Conservation (phyloP, 2,797 vertebrate genomes). For the Geotrypetes seraphini region DNA sequence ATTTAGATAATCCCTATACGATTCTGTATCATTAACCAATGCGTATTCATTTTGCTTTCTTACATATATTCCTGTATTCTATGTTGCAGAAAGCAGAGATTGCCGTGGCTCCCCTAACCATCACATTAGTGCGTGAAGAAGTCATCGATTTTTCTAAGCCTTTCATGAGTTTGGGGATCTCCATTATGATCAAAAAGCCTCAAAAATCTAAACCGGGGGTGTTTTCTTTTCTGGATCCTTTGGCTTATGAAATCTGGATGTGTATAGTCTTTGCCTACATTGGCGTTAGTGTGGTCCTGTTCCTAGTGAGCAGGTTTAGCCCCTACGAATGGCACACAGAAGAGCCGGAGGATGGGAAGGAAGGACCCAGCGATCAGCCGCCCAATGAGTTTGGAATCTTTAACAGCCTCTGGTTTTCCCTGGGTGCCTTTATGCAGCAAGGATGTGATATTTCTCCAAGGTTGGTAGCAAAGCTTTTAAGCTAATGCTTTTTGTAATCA, state of each 20-base stretch:
- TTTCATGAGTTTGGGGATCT: slow-evolving; percentile 97
- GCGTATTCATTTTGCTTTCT: slow-evolving; percentile 35
- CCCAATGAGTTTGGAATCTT: slow-evolving; percentile 98
- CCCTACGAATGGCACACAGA: slow-evolving; percentile 97
- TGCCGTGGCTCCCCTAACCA: slow-evolving; percentile 93
- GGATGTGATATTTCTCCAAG: slow-evolving; percentile 98
- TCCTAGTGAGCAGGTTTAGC: slow-evolving; percentile 96
- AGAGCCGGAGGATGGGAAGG: slow-evolving; percentile 88
- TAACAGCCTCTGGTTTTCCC: slow-evolving; percentile 98
- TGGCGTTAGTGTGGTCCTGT: slow-evolving; percentile 95
- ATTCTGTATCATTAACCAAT: no score
- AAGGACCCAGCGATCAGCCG: slow-evolving; percentile 89
- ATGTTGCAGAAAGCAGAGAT: slow-evolving; percentile 98
- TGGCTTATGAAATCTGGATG: slow-evolving; percentile 99
- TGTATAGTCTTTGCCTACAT: slow-evolving; percentile 98
- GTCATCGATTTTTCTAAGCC: slow-evolving; percentile 98
- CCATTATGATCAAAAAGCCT: slow-evolving; percentile 98
- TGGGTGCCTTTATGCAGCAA: slow-evolving; percentile 98
- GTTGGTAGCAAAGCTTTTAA: slow-evolving; percentile 56
- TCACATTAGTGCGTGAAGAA: slow-evolving; percentile 95
- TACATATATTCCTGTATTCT: no score
- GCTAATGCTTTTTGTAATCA: slow-evolving; percentile 24
- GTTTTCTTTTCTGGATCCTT: slow-evolving; percentile 95
- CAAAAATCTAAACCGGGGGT: slow-evolving; percentile 98
- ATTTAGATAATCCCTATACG: no score